Evolutionary conservation across 2,797 vertebrate species (phyloP).

Genomic region (Hipposideros larvatus): DNA sequence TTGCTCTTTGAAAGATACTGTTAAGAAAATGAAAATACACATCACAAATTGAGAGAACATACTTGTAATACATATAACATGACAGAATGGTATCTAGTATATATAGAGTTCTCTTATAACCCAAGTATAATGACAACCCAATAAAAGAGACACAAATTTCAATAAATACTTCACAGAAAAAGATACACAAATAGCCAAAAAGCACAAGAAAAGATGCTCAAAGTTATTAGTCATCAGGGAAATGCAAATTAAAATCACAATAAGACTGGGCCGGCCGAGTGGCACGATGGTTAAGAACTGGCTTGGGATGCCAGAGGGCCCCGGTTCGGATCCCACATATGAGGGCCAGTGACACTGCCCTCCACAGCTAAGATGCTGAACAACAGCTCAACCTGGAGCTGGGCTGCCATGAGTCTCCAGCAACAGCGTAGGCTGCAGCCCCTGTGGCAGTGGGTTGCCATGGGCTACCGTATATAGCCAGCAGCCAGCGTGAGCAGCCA

Average conservation of each 20-base stretch:
- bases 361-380: too few species aligned
- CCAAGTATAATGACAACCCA: background rate
- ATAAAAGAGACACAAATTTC: constrained; percentile 30
- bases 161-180: background rate
- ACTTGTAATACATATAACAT: background rate
- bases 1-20: constrained; percentile 8
- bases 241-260: constrained; percentile 36
- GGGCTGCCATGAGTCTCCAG: too few species aligned
- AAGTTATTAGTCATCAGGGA: background rate
- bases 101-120: background rate
- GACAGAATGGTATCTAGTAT: background rate
- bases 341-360: too few species aligned
- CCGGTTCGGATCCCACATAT: too few species aligned
- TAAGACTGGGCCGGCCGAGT: background rate
- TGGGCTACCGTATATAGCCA: too few species aligned
- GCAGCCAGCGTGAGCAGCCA: too few species aligned
- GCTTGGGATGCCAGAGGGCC: too few species aligned
- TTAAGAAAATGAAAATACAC: constrained; percentile 22
- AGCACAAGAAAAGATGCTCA: background rate
- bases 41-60: background rate
- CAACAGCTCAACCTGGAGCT: too few species aligned
- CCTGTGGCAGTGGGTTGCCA: too few species aligned
- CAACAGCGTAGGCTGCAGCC: too few species aligned
- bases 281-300: too few species aligned
- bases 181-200: background rate